A percentile compares a stretch with the other conserved stretches of the same genome.
Conservation (phyloP, 37 sponge, comb jelly and placozoan species). For the Beroe forskalii region DNA sequence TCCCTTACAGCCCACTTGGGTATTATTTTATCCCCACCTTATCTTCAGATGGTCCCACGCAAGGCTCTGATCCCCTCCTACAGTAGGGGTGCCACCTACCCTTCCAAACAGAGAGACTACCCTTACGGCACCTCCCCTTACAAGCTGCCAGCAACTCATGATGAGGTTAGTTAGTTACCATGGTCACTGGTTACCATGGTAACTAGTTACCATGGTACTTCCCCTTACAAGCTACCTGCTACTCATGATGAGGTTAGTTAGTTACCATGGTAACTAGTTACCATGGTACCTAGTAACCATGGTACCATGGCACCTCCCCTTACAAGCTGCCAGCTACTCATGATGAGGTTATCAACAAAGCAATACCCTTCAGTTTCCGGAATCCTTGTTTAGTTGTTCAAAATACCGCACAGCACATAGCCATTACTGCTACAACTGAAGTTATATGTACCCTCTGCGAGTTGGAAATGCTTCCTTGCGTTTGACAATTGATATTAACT, state of each 20-base stretch:
- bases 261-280: too few species aligned
- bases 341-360: slow-evolving; percentile 19
- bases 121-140: slow-evolving; percentile 46
- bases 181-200: too few species aligned
- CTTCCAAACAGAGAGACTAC: slow-evolving; percentile 20
- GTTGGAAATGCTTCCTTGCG: too few species aligned
- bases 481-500: too few species aligned
- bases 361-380: too few species aligned
- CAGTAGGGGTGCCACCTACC: not conserved
- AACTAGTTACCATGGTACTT: too few species aligned
- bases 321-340: slow-evolving; percentile 14
- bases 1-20: not conserved
- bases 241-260: slow-evolving; percentile 12
- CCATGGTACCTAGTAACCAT: too few species aligned
- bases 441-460: too few species aligned
- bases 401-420: too few species aligned
- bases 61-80: not conserved
- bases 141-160: not conserved
- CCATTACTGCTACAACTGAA: too few species aligned
- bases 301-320: slow-evolving; percentile 12
- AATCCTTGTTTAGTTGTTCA: too few species aligned
- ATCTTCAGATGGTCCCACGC: not conserved
- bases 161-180: slow-evolving; percentile 49
- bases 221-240: slow-evolving; percentile 14
- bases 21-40: too few species aligned